Percentiles rank a stretch among this genome's conserved stretches.
Evolutionary conservation across 1,140 invertebrate species (phyloP).

Genomic region (Drosophila oshimai): DNA sequence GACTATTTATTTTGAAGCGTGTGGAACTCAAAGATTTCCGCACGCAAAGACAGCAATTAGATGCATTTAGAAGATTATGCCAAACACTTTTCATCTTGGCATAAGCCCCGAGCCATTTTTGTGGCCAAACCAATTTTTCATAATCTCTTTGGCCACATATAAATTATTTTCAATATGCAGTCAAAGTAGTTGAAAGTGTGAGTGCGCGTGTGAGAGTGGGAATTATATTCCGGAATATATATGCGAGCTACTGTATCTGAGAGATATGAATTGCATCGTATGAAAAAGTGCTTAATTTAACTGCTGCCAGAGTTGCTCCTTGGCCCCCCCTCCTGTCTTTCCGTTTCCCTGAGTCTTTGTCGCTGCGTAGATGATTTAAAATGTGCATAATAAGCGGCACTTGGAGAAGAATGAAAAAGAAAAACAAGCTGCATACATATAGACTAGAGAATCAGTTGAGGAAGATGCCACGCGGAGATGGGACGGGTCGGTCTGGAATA

Average conservation of each 20-base stretch:
- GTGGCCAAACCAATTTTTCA: conserved; percentile 33
- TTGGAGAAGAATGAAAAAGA: conserved; percentile 54
- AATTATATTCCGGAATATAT: conserved; percentile 28
- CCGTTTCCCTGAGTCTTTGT: conserved; percentile 27
- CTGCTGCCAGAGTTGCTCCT: conserved; percentile 44
- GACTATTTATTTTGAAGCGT: conserved; percentile 13
- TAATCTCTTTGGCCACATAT: conserved; percentile 19
- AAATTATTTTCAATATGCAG: conserved; percentile 35
- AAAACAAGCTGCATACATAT: conserved; percentile 44
- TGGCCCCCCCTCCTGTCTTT: neutral
- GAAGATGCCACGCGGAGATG: conserved; percentile 3
- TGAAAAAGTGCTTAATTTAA: conserved; percentile 77
- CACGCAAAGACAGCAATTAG: conserved; percentile 34
- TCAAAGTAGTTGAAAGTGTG: conserved; percentile 14
- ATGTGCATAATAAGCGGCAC: conserved; percentile 79
- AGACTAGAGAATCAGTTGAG: conserved; percentile 36
- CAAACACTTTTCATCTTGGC: conserved; percentile 28
- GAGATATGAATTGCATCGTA: conserved; percentile 63
- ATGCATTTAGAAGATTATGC: conserved; percentile 36
- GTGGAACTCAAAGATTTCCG: conserved; percentile 11
- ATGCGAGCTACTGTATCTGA: conserved; percentile 33
- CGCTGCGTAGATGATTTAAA: conserved; percentile 77
- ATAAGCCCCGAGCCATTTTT: conserved; percentile 18
- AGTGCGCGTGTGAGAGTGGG: neutral
- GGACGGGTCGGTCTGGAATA: conserved; percentile 34